phyloP scores from a whole-genome alignment of 2,113 vertebrate species.

The Peucedramus taeniatus region DNA sequence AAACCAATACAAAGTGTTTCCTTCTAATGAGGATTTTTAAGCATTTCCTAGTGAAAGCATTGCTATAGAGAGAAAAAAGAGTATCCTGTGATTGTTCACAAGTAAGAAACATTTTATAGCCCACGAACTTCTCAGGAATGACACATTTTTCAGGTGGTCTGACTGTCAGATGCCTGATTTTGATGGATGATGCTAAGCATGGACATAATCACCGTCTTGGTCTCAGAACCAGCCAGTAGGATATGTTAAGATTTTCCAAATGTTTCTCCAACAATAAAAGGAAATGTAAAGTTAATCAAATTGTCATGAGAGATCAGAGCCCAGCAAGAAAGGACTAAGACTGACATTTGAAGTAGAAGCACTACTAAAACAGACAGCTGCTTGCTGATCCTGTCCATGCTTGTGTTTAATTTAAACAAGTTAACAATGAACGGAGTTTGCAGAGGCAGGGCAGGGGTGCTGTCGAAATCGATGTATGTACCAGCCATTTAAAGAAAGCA shows the following conservation, averaged over 20 bases:
- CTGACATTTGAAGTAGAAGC: constrained; percentile 58
- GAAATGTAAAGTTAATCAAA: constrained; percentile 71
- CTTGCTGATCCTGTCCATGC: constrained; percentile 43
- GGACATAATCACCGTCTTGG: constrained; percentile 41
- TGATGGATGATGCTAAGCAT: constrained; percentile 52
- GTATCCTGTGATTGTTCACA: background rate
- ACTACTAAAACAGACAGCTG: constrained; percentile 61
- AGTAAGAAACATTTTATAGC: background rate
- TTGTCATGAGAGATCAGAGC: constrained; percentile 69
- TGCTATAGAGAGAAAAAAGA: background rate
- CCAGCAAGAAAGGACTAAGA: constrained; percentile 45
- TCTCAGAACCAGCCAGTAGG: constrained; percentile 35
- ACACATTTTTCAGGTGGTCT: constrained; percentile 26
- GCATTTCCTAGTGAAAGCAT: background rate
- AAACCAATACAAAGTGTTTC: background rate
- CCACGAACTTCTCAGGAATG: background rate
- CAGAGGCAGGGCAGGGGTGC: constrained; percentile 9
- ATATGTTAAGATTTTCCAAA: constrained; percentile 65
- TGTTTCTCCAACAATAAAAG: constrained; percentile 65
- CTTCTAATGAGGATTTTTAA: background rate
- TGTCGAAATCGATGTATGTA: constrained; percentile 19
- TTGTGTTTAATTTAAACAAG: constrained; percentile 61
- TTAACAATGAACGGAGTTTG: constrained; percentile 3
- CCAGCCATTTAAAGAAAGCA: constrained; percentile 50
- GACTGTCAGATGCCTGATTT: constrained; percentile 48